Evolutionary conservation across 1,140 invertebrate genomes (phyloP), one percentile per base, ranked within the genome.

Genomic region (Thereuonema tuberculata): DNA sequence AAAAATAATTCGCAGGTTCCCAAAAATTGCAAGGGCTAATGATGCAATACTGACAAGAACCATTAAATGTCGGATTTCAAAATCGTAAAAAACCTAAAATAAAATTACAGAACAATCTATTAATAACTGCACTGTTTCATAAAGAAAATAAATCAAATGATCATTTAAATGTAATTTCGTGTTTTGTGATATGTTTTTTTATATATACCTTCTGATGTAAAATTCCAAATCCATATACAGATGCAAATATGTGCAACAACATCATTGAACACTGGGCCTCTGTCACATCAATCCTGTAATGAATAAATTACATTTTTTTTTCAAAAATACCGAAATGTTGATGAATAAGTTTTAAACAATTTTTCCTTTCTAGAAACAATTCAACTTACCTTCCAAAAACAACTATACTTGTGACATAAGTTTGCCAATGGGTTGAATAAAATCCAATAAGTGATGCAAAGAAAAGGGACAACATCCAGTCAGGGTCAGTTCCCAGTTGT

Each of bases 371-470:
- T n/a, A n/a, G n/a, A n/a, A n/a, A n/a, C n/a, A 48, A 29, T 31
- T 21, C 17, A 24, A 59, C 63, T 60, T 64, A 66, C 64, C 61
- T 64, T 27, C 64, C 64, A 64, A 66, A 66, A 20, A 63, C 43
- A 57, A 66, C 60, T 21, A 60, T 43, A 52, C 62, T 61, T 43
- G 65, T 65, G 14, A 66, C 59, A 59, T 64, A 60, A 50, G 65
- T 64, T 50, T 66, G 65, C 65, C 65, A 66, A 58, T 66, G 65
- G 17, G 63, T 58, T n/a, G 59, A 61, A 23, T 63, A 65, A 58
- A 66, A 66, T 31, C 60, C 59, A 26, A 64, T 21, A 50, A 66
- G 56, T 1, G 65, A 59, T 1, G 28, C 2, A 25, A 60, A 61
- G 43, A 59, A 64, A 21, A 64, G 58, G 17, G 49, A 21, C 50